A percentile compares a stretch with the other conserved stretches of the same genome.
Conservation (phyloP, 2,797 vertebrate species). For the Xenopus petersii region DNA sequence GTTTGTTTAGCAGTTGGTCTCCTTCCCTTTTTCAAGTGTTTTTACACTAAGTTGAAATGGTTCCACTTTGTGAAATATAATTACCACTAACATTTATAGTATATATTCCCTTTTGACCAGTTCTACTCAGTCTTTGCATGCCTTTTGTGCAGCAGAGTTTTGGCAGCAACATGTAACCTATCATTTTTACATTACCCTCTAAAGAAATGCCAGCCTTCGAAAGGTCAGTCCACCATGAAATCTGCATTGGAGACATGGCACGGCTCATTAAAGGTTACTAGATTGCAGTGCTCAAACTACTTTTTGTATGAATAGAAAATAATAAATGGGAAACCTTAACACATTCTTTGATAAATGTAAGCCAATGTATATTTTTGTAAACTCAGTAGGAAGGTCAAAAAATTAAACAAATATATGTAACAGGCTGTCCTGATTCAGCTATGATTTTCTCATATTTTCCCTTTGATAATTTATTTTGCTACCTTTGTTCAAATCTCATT, state of each 20-base stretch:
- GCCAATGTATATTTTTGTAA: conserved; percentile 14
- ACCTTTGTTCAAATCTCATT: conserved; percentile 9
- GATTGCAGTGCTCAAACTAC: neutral
- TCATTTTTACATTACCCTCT: too few species aligned
- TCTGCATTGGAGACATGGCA: neutral
- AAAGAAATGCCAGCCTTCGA: too few species aligned
- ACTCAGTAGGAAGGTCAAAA: neutral
- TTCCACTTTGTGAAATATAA: too few species aligned
- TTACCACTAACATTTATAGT: too few species aligned
- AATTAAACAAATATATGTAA: neutral
- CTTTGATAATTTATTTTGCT: neutral
- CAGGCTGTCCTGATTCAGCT: neutral
- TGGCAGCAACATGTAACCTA: too few species aligned
- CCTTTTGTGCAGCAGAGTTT: too few species aligned
- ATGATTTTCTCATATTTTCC: neutral
- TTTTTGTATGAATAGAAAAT: neutral
- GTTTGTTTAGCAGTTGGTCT: too few species aligned
- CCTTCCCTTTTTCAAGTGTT: too few species aligned
- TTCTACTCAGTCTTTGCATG: too few species aligned
- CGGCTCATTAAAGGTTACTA: neutral
- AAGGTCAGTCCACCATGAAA: neutral
- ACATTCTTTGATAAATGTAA: neutral
- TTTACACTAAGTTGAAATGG: too few species aligned
- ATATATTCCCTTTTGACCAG: too few species aligned
- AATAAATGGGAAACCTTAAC: neutral